A percentile compares a stretch with the other conserved stretches of the same genome.
These are phyloP conservation scores for Amblyjoppa fuscipennis DNA, from an alignment of 2,888 invertebrate species.

Conservation along the genomic window DNA sequence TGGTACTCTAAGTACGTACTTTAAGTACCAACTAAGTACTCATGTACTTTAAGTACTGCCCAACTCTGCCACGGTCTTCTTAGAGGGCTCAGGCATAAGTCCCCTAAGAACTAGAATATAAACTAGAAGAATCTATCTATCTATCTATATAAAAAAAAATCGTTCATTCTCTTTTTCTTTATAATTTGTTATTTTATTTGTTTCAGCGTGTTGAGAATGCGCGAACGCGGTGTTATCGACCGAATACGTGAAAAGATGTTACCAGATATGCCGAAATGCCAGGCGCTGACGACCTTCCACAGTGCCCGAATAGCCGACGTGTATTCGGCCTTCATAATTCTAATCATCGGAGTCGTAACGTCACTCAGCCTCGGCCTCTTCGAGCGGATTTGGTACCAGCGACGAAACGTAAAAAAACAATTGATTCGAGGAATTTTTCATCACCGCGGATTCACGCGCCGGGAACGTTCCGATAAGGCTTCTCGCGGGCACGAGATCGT, in stretches of 20 bases:
- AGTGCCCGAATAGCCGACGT: constrained; percentile 88
- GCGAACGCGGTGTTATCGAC: constrained; percentile 82
- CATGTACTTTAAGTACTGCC: too few species aligned
- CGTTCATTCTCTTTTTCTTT: background rate
- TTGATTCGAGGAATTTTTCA: constrained; percentile 62
- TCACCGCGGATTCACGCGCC: constrained; percentile 24
- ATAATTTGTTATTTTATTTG: constrained; percentile 29
- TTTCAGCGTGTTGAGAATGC: constrained; percentile 83
- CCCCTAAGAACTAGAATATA: too few species aligned
- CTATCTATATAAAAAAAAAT: background rate
- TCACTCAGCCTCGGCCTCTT: constrained; percentile 78
- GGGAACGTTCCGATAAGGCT: constrained; percentile 9
- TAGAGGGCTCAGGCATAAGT: too few species aligned
- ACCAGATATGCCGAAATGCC: constrained; percentile 87
- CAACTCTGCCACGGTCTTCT: too few species aligned
- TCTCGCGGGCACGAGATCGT: constrained; percentile 50
- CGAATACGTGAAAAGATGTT: constrained; percentile 81
- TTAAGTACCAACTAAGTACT: too few species aligned
- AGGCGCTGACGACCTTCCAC: constrained; percentile 86
- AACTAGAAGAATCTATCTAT: too few species aligned
- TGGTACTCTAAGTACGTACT: too few species aligned
- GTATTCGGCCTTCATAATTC: constrained; percentile 86
- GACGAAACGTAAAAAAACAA: constrained; percentile 71
- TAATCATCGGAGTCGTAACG: constrained; percentile 85
- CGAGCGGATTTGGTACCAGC: constrained; percentile 80